Conservation (phyloP, 35 echinoderm and acorn worm species). For the Hemicentrotus pulcherrimus region DNA sequence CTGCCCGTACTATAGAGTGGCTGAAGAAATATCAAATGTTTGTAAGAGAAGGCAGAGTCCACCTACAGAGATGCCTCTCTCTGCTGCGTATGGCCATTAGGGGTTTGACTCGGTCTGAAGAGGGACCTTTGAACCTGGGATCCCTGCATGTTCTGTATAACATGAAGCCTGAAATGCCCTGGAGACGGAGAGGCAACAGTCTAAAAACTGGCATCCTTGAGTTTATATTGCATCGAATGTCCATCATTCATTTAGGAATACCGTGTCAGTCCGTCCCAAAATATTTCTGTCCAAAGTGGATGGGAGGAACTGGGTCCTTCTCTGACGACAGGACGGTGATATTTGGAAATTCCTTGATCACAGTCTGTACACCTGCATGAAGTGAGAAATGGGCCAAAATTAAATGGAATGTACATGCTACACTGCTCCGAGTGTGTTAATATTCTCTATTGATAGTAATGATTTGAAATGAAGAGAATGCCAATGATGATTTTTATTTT, state of each 20-base stretch:
- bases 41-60: too few relatives aligned
- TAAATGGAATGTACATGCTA: not conserved
- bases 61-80: too few relatives aligned
- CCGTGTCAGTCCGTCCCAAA: slow-evolving; percentile 94
- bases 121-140: too few relatives aligned
- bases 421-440: too few relatives aligned
- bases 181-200: not conserved
- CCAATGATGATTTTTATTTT: too few relatives aligned
- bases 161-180: not conserved
- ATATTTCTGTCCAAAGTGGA: slow-evolving; percentile 99
- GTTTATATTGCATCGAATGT: not conserved
- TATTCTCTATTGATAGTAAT: too few relatives aligned
- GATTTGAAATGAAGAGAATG: too few relatives aligned
- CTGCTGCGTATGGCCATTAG: too few relatives aligned
- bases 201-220: not conserved
- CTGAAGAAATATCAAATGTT: too few relatives aligned
- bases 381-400: not conserved
- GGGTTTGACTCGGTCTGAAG: too few relatives aligned
- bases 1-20: too few relatives aligned
- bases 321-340: slow-evolving; percentile 91
- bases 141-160: too few relatives aligned
- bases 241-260: not conserved
- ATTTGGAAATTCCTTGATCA: slow-evolving; percentile 84
- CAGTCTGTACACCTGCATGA: slow-evolving; percentile 69
- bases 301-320: slow-evolving; percentile 78